These are phyloP conservation scores for Trichogramma pretiosum DNA, from an alignment of 1,140 invertebrate species.

Conservation along the genomic window DNA sequence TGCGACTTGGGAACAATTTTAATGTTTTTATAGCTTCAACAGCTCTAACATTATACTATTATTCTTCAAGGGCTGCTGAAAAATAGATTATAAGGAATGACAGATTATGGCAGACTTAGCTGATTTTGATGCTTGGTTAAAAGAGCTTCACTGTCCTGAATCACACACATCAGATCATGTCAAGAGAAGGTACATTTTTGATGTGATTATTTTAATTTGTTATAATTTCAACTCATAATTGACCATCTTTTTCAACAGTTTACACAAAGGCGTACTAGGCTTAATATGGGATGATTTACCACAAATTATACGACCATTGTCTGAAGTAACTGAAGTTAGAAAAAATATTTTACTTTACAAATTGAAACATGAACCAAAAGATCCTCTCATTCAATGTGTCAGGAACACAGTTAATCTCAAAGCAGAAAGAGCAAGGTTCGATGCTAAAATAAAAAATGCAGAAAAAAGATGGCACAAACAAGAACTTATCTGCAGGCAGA, in stretches of 20 bases:
- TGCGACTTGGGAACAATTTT: too few relatives aligned
- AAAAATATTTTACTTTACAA: slow-evolving; percentile 37
- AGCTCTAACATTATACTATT: too few relatives aligned
- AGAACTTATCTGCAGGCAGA: slow-evolving; percentile 29
- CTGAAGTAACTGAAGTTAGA: slow-evolving; percentile 26
- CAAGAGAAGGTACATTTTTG: neutral
- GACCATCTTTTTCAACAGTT: slow-evolving; percentile 22
- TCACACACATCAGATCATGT: slow-evolving; percentile 3
- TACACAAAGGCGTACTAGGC: slow-evolving; percentile 28
- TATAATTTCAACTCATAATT: too few relatives aligned
- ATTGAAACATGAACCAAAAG: slow-evolving; percentile 25
- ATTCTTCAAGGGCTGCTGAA: too few relatives aligned
- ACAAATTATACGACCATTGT: slow-evolving; percentile 19
- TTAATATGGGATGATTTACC: slow-evolving; percentile 35
- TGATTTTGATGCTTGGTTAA: slow-evolving; percentile 14
- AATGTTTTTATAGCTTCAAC: too few relatives aligned
- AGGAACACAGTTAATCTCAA: slow-evolving; percentile 25
- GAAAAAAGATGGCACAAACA: slow-evolving; percentile 29
- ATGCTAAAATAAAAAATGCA: slow-evolving; percentile 24
- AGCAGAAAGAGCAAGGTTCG: slow-evolving; percentile 21
- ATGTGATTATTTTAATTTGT: neutral
- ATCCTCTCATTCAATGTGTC: slow-evolving; percentile 24
- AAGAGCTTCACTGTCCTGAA: slow-evolving; percentile 12
- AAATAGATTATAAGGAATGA: too few relatives aligned
- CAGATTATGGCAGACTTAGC: slow-evolving; percentile 5